Evolutionary conservation across 2,113 vertebrate species (phyloP).

Genomic region (Plestiodon gilberti): DNA sequence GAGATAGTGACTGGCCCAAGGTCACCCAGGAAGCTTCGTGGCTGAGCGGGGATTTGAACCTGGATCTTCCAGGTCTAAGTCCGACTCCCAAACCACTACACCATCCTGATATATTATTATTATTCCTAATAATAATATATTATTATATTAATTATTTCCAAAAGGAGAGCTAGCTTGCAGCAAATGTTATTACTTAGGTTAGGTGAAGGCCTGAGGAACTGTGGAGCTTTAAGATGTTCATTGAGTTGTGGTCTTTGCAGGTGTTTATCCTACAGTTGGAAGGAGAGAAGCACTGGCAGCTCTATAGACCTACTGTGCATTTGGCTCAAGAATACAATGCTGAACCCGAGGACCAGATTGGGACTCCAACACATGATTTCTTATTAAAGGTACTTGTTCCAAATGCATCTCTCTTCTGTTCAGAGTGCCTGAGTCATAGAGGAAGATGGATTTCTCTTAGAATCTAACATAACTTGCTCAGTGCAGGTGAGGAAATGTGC

Average conservation of each 20-base stretch:
- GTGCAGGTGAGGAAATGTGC: not conserved
- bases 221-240: not conserved
- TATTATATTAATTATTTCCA: not conserved
- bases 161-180: not conserved
- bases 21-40: too few species aligned
- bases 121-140: too few species aligned
- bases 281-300: conserved; percentile 90
- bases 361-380: conserved; percentile 86
- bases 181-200: not conserved
- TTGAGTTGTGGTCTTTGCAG: conserved; percentile 64
- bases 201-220: not conserved
- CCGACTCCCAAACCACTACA: too few species aligned
- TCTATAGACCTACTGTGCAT: conserved; percentile 84
- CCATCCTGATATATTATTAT: too few species aligned
- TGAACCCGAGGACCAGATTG: conserved; percentile 82
- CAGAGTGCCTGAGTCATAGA: not conserved
- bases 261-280: conserved; percentile 92
- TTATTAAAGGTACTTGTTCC: conserved; percentile 79
- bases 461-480: not conserved
- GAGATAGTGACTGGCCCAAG: too few species aligned
- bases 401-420: not conserved
- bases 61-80: too few species aligned
- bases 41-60: too few species aligned
- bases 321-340: conserved; percentile 86
- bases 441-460: not conserved